A percentile compares a stretch with the other conserved stretches of the same genome.
phyloP scores from a whole-genome alignment of 2,113 vertebrate genomes.

The Morone chrysops region DNA sequence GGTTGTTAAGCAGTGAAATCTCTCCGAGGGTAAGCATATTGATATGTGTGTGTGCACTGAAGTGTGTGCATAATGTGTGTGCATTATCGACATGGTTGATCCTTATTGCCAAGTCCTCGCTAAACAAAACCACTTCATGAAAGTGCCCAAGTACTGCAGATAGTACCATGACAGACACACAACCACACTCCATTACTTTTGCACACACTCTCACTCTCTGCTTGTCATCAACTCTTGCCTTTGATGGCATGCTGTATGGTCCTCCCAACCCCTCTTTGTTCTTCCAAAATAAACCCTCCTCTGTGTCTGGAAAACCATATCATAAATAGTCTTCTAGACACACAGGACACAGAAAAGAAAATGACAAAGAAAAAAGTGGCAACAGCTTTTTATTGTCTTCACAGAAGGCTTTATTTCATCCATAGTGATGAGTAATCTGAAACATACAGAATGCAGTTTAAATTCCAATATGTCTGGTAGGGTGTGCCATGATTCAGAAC shows the following conservation, averaged over 20 bases:
- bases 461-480: neutral
- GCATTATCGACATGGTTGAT: slow-evolving; percentile 15
- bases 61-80: neutral
- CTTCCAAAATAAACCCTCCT: slow-evolving; percentile 73
- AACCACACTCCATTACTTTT: slow-evolving; percentile 4
- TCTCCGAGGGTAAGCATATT: too few species aligned
- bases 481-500: neutral
- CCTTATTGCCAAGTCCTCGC: slow-evolving; percentile 16
- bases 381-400: neutral
- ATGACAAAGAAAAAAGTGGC: neutral
- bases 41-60: neutral
- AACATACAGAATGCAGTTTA: neutral
- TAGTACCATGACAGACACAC: slow-evolving; percentile 30
- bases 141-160: slow-evolving; percentile 13
- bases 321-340: neutral
- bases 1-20: neutral
- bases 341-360: neutral
- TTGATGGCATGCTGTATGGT: slow-evolving; percentile 62
- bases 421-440: neutral
- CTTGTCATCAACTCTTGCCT: slow-evolving; percentile 56
- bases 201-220: slow-evolving; percentile 8
- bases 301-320: slow-evolving; percentile 19
- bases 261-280: slow-evolving; percentile 57
- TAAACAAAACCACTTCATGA: slow-evolving; percentile 25
- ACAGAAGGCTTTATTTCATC: neutral